Evolutionary conservation across 2,888 invertebrate species (phyloP), one percentile per base, ranked within the genome.

Genomic region (Atrina japonica): DNA sequence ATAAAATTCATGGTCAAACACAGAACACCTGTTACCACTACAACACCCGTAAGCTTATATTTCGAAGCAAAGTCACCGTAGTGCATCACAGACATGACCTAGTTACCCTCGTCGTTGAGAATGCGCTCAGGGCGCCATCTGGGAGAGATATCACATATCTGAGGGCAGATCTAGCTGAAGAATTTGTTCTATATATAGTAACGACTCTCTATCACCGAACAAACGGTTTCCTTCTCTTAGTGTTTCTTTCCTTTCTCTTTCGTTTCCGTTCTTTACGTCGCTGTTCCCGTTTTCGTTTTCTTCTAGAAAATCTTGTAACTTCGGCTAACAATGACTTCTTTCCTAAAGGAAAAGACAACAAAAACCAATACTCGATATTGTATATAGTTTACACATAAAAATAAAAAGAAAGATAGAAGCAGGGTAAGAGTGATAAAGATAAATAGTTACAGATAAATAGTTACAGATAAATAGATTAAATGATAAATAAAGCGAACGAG

Each of bases 221-320:
- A 29, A 50, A 69, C 21, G 56, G 43, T 50, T 69, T 69, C n/a
- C 64, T 55, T 30, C 64, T 56, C n/a, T 64, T 63, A 41, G 43
- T 64, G 7, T 35, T 29, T 49, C 60, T 61, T 50, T 70, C 66
- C 23, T 61, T 66, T 18, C 55, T 50, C 43, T 30, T 29, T 2
- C 45, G 35, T 49, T 45, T 53, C 23, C 55, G 53, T 35, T 52
- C 25, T n/a, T 61, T 53, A 25, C 43, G 52, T 47, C 55, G 43
- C 35, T 55, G 53, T 56, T 61, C 47, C 29, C 61, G 43, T 18
- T 55, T 61, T 18, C 68, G 52, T 45, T 61, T 50, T 25, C 61
- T 49, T 35, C 61, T 61, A 1, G 68, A 61, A 68, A 68, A 68
- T 61, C 68, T 45, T 27, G 53, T 61, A 2, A 68, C 61, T 25